Conservation (phyloP, 2,888 invertebrate genomes). For the Kryphioiulus occultus region DNA sequence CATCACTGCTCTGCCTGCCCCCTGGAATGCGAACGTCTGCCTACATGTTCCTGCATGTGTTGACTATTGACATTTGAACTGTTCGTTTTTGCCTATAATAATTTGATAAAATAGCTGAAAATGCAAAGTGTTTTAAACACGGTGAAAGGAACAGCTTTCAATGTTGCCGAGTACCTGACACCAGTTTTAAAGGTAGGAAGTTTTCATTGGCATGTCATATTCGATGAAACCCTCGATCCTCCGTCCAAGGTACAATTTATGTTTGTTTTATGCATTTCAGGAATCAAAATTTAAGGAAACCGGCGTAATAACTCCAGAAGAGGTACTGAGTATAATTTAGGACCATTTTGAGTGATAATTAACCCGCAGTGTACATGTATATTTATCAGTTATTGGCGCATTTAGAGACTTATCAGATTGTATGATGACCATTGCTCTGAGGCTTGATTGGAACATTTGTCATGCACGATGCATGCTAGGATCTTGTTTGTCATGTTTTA, state of each 20-base stretch:
- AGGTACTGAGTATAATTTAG: slow-evolving; percentile 63
- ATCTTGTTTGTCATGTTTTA: too few species aligned
- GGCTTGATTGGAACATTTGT: too few species aligned
- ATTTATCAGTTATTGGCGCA: neutral
- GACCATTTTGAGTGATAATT: neutral
- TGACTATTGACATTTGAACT: neutral
- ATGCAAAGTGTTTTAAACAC: slow-evolving; percentile 97
- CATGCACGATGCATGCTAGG: too few species aligned
- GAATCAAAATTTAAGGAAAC: slow-evolving; percentile 98
- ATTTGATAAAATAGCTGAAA: slow-evolving; percentile 51
- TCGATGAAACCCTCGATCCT: too few species aligned
- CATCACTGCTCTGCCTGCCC: neutral
- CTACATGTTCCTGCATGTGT: neutral
- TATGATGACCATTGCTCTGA: too few species aligned
- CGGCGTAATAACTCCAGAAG: slow-evolving; percentile 97
- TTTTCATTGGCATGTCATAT: neutral
- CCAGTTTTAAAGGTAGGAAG: slow-evolving; percentile 87
- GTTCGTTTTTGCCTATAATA: neutral
- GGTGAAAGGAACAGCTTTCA: slow-evolving; percentile 93
- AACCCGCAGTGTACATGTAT: neutral
- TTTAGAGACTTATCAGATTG: too few species aligned
- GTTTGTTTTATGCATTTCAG: slow-evolving; percentile 65
- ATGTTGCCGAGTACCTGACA: slow-evolving; percentile 94
- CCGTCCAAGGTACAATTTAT: neutral
- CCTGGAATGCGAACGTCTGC: neutral